These are phyloP conservation scores for Ennomos erosarius DNA, from an alignment of 2,888 invertebrate species.

Conservation along the genomic window DNA sequence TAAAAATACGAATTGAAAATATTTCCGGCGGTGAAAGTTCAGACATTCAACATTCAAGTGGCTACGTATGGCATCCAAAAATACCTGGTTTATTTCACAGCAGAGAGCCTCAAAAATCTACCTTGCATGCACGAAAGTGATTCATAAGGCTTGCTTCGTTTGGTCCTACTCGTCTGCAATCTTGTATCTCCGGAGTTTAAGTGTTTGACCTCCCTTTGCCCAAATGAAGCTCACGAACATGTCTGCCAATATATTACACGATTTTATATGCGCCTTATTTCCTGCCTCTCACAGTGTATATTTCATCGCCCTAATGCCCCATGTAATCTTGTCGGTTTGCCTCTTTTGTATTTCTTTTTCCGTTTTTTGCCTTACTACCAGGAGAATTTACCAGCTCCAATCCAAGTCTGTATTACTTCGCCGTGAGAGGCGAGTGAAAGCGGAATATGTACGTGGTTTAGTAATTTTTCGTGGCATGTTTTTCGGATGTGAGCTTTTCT, in stretches of 20 bases:
- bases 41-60: slow-evolving; percentile 28
- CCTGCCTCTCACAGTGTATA: slow-evolving; percentile 50
- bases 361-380: slow-evolving; percentile 67
- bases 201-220: slow-evolving; percentile 80
- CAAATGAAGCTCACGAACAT: slow-evolving; percentile 76
- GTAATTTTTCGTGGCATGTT: slow-evolving; percentile 47
- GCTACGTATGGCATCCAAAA: slow-evolving; percentile 42
- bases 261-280: slow-evolving; percentile 53
- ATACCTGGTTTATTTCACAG: slow-evolving; percentile 52
- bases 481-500: slow-evolving; percentile 34
- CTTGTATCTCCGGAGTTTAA: slow-evolving; percentile 80
- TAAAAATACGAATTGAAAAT: slow-evolving; percentile 24
- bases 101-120: slow-evolving; percentile 62
- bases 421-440: slow-evolving; percentile 56
- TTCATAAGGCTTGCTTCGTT: slow-evolving; percentile 78
- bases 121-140: slow-evolving; percentile 70
- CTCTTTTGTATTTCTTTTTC: slow-evolving; percentile 78
- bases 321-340: slow-evolving; percentile 57
- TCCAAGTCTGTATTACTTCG: slow-evolving; percentile 65
- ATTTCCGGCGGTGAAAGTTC: slow-evolving; percentile 23
- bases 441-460: slow-evolving; percentile 49
- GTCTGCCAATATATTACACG: slow-evolving; percentile 58
- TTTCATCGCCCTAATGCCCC: slow-evolving; percentile 44
- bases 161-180: slow-evolving; percentile 77
- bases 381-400: slow-evolving; percentile 75